Evolutionary conservation across 2,797 vertebrate genomes (phyloP), one percentile per base, ranked within the genome.

Genomic region (Eulemur rubriventer): DNA sequence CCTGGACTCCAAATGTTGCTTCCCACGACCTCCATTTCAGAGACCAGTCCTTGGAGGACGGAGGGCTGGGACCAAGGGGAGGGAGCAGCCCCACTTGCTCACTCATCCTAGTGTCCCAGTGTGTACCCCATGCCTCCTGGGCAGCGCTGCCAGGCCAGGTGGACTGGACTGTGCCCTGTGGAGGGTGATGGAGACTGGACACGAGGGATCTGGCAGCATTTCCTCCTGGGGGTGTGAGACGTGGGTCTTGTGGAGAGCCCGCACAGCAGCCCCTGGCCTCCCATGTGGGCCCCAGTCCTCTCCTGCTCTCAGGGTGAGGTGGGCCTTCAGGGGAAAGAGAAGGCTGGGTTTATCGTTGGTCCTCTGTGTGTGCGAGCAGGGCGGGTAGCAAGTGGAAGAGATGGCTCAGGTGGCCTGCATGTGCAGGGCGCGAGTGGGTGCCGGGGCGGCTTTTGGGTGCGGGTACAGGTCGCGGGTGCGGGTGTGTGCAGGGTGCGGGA

Each of bases 141-240:
- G 24, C 26, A 35, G 35, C 59, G 75, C 81, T 33, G 16, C 38
- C 73, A 30, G 50, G 14, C 9, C 30, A 13, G 20, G 20, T 6
- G 9, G 3, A 7, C 55, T 20, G 30, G 43, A 12, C 12, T 1
- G 16, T 6, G 35, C 14, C 0, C 9, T 13, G 20, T 12, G n/a
- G 0, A 28, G 28, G n/a, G 46, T 1, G 38, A 33, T 18, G 57
- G 55, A 87, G n/a, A 18, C 55, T 6, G n/a, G 16, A 43, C 46
- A 18, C 38, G 46, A 22, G n/a, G 79, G 16, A 4, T 48, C 38
- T 18, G 7, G 30, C 20, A 28, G 65, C 59, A 59, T 65, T 65
- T 63, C 35, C 43, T 22, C n/a, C 13, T 24, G 28, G 28, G 33
- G 43, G 7, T n/a, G 85, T 33, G 0, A 48, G 38, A 35, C 80